phyloP scores from a whole-genome alignment of 2,797 vertebrate species.

The Mus minutoides region DNA sequence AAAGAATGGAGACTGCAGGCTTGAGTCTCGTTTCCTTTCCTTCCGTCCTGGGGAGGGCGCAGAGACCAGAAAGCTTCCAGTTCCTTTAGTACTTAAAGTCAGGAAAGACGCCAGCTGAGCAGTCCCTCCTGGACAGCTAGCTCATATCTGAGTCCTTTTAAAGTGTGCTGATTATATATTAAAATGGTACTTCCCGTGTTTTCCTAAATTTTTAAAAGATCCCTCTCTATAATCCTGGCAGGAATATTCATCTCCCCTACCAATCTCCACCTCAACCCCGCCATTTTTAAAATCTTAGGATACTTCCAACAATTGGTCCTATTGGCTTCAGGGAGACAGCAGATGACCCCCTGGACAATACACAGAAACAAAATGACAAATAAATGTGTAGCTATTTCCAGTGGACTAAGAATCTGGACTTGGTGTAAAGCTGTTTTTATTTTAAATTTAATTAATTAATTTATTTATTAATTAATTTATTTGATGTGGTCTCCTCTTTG shows the following conservation, averaged over 20 bases:
- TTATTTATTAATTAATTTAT: no score
- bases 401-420: slow-evolving; percentile 13
- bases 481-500: slow-evolving; percentile 70
- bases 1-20: not conserved
- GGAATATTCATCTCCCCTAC: not conserved
- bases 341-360: not conserved
- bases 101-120: not conserved
- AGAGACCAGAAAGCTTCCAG: not conserved
- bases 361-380: slow-evolving; percentile 25
- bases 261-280: not conserved
- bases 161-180: slow-evolving; percentile 32
- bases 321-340: not conserved
- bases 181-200: slow-evolving; percentile 21
- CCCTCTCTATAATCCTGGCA: not conserved
- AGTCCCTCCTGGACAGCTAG: not conserved
- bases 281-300: not conserved
- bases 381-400: not conserved
- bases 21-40: rapidly evolving
- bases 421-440: slow-evolving; percentile 49
- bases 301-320: not conserved
- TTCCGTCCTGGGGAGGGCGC: not conserved
- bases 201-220: slow-evolving; percentile 66
- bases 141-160: not conserved
- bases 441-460: slow-evolving; percentile 21
- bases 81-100: not conserved